Evolutionary conservation across 1,140 invertebrate species (phyloP), one percentile per base, ranked within the genome.

Genomic region (Penaeus indicus): DNA sequence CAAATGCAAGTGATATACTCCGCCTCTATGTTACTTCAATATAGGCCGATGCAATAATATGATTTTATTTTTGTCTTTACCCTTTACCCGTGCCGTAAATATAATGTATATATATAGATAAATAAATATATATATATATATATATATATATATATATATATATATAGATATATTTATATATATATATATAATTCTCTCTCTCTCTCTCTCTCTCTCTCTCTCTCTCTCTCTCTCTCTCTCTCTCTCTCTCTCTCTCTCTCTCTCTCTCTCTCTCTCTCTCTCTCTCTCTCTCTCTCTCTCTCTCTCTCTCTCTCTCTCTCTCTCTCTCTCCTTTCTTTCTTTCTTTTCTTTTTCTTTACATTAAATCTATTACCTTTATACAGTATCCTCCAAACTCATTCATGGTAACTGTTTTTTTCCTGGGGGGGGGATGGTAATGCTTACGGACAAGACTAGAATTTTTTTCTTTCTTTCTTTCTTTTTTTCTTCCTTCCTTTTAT

Each of bases 201-300:
- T 18, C n/a, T 69, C 67, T 27, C 32, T 22, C 11, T 69, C 32
- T 27, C 11, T 69, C 4, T 27, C n/a, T 3, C 67, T 69, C 67
- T 69, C 67, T 69, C 67, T 69, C 67, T 69, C 67, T 69, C 67
- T 69, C 67, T 69, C 67, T n/a, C 21, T 69, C 64, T 13, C 64
- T 69, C 64, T 27, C 27, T 27, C 27, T 25, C 67, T 21, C 21
- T n/a, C 22, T n/a, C 22, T 25, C 1, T 69, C 32, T 27, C 22
- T 18, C n/a, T 69, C 67, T 27, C 22, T 22, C 11, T 69, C 32
- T 27, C 11, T 69, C 4, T 27, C n/a, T 0, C 67, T 69, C 67
- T 69, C 67, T 69, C 67, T 69, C 67, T 69, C 67, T 69, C 67
- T 69, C 67, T 69, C 67, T 69, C 67, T n/a, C 21, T 69, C 64